Evolutionary conservation across 2,888 invertebrate species (phyloP).

Genomic region (Scrobipalpa atriplicella): DNA sequence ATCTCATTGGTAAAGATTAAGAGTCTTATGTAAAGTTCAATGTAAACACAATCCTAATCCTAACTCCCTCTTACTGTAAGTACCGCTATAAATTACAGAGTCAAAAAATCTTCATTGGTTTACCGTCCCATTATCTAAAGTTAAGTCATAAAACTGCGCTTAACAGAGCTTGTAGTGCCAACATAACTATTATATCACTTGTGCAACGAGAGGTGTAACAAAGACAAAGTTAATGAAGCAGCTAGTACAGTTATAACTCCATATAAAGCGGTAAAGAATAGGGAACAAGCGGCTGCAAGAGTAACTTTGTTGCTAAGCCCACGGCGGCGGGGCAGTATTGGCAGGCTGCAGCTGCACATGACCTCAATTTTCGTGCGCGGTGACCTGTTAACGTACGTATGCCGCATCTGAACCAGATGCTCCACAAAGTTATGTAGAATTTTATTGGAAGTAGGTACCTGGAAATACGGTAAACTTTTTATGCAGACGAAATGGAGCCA

Average conservation of each 20-base stretch:
- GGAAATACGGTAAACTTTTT: too few species aligned
- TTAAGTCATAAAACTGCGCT: neutral
- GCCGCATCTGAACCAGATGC: slow-evolving; percentile 23
- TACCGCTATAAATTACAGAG: too few species aligned
- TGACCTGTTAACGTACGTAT: slow-evolving; percentile 51
- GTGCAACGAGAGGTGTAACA: slow-evolving; percentile 18
- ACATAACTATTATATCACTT: neutral
- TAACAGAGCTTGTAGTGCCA: neutral
- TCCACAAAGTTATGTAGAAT: neutral
- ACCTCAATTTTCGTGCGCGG: slow-evolving; percentile 67
- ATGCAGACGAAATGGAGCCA: too few species aligned
- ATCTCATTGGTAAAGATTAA: neutral
- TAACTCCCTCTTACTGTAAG: too few species aligned
- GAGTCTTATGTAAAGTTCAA: too few species aligned
- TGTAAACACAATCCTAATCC: too few species aligned
- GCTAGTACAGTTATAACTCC: neutral
- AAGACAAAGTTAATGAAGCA: neutral
- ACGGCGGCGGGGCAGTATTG: slow-evolving; percentile 13
- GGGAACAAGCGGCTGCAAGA: neutral
- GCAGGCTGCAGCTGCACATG: slow-evolving; percentile 38
- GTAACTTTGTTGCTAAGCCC: slow-evolving; percentile 11
- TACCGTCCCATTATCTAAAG: too few species aligned
- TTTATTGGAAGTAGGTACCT: too few species aligned
- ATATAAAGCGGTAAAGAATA: neutral
- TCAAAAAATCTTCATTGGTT: too few species aligned